Evolutionary conservation across 2,888 invertebrate genomes (phyloP), one percentile per base, ranked within the genome.

Genomic region (Salticus scenicus): DNA sequence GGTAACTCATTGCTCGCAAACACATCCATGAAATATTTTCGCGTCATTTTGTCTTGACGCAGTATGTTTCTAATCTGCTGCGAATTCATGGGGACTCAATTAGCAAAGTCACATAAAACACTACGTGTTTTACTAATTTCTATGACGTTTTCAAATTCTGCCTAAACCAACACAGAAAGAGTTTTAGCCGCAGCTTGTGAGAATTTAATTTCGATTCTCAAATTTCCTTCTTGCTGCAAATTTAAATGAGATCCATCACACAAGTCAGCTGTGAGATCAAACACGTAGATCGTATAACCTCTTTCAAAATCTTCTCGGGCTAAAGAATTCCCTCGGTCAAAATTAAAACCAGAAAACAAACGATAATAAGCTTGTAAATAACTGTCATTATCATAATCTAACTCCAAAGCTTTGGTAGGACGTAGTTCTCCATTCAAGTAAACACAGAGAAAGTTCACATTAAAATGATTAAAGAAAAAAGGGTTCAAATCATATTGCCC

Each of bases 11-110:
- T 42, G n/a, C 75, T 76, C 30, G 75, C 17, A 42, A 66, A 75
- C 10, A 75, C 75, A 27, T 30, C 75, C 30, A 66, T 10, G 30
- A 75, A 75, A n/a, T 1, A 5, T n/a, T 75, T n/a, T 42, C 42
- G 37, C 2, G 75, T 75, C n/a, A 66, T 17, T 24, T 1, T 5
- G 64, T 75, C 12, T 8, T 14, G 4, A 1, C 41, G 30, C 7
- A 75, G 42, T 20, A 42, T 66, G 7, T 33, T 10, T 20, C 17
- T 20, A 30, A 75, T 17, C 66, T 66, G 75, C 27, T 10, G 17
- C 12, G 66, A n/a, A 28, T 75, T 30, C 75, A 75, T n/a, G n/a
- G n/a, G n/a, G n/a, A n/a, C n/a, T 76, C 42, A 86, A 20, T 84
- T 69, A 28, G 78, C 20, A 33, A 73, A 80, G 27, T 80, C 80